Conservation (phyloP, 2,888 invertebrate species). For the Mimumesa dahlbomi region DNA sequence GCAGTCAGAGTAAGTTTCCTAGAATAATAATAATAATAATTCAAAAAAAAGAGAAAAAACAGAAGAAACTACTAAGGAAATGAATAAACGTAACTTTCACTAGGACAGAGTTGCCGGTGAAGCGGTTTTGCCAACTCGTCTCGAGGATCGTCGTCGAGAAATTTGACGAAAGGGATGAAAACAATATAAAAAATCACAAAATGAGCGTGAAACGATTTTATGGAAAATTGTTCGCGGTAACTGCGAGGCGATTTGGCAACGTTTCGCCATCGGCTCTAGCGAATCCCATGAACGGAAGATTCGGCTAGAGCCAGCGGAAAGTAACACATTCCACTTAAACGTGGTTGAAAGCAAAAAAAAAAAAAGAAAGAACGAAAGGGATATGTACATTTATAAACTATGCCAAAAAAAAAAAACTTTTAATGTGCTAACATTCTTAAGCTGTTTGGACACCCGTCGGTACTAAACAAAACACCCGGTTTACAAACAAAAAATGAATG, state of each 20-base stretch:
- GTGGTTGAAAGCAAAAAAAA: slow-evolving; percentile 60
- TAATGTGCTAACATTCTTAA: slow-evolving; percentile 59
- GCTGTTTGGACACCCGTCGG: slow-evolving; percentile 58
- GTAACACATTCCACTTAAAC: slow-evolving; percentile 73
- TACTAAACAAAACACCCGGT: slow-evolving; percentile 11
- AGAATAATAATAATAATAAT: too few species aligned
- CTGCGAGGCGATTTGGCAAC: slow-evolving; percentile 40
- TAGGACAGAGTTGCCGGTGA: slow-evolving; percentile 50
- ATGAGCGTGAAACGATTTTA: too few species aligned
- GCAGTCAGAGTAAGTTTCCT: slow-evolving; percentile 73
- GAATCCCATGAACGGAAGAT: slow-evolving; percentile 2
- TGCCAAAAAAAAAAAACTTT: slow-evolving; percentile 69
- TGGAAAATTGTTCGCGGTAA: too few species aligned
- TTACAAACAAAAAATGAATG: neutral
- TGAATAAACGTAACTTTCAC: slow-evolving; percentile 60
- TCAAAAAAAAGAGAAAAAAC: too few species aligned
- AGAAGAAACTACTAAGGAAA: slow-evolving; percentile 43
- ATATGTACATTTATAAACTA: slow-evolving; percentile 65
- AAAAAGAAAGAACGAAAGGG: too few species aligned
- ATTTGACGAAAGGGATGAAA: slow-evolving; percentile 14
- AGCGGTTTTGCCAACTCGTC: slow-evolving; percentile 67
- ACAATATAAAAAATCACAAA: too few species aligned
- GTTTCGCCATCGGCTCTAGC: slow-evolving; percentile 23
- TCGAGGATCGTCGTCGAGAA: slow-evolving; percentile 40
- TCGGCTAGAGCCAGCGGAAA: slow-evolving; percentile 55